phyloP scores from a whole-genome alignment of 30 jellyfish, hydroid and myxozoan species.

The Aurelia sp. region DNA sequence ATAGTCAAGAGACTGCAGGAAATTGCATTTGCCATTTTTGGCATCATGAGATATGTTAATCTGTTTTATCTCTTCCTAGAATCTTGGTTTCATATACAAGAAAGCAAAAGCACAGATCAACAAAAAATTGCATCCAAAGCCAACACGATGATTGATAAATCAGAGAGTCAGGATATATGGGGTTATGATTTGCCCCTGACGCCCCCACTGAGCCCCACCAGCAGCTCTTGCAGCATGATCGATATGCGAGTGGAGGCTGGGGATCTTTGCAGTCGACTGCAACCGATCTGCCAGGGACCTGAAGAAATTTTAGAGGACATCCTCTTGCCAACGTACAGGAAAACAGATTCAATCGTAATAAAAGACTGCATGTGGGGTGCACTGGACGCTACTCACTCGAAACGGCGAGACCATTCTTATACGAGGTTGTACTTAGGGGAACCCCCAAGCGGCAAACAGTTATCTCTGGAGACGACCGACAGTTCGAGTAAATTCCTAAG shows the following conservation, averaged over 20 bases:
- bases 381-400: not conserved
- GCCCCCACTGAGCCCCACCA: slow-evolving; percentile 64
- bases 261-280: slow-evolving; percentile 20
- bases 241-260: slow-evolving; percentile 1
- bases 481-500: slow-evolving; percentile 41
- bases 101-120: too few species aligned
- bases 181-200: slow-evolving; percentile 50
- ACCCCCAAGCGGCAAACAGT: slow-evolving; percentile 34
- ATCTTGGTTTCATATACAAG: too few species aligned
- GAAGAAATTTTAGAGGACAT: slow-evolving; percentile 10
- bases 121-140: not conserved
- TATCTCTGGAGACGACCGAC: not conserved
- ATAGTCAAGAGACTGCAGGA: too few species aligned
- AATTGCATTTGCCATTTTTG: too few species aligned
- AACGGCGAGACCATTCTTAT: slow-evolving; percentile 47
- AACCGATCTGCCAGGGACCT: slow-evolving; percentile 12
- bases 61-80: too few species aligned
- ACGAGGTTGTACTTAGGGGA: slow-evolving; percentile 68
- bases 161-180: slow-evolving; percentile 32
- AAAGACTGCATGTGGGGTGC: slow-evolving; percentile 79
- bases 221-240: not conserved
- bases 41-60: too few species aligned
- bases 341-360: slow-evolving; percentile 49
- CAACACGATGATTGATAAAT: slow-evolving; percentile 49
- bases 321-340: slow-evolving; percentile 13